Evolutionary conservation across 37 sponge, comb jelly and placozoan species (phyloP).

Genomic region (Geodia barretti): DNA sequence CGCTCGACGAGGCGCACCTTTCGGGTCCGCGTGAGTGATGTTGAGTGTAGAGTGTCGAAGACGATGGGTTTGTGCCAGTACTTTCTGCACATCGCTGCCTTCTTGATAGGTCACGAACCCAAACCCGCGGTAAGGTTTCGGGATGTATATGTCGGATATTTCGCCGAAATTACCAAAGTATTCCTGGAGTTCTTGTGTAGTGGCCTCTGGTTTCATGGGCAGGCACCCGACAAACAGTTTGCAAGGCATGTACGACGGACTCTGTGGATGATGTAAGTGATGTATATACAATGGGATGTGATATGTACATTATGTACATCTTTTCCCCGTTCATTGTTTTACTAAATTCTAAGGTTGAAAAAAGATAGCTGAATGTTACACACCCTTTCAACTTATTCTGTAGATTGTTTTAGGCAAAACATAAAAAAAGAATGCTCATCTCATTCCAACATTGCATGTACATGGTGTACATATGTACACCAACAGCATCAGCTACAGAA

Average conservation of each 20-base stretch:
- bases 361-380: too few relatives aligned
- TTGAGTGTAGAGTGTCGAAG: constrained; percentile 61
- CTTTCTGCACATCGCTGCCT: constrained; percentile 46
- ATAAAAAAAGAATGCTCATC: too few relatives aligned
- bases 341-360: too few relatives aligned
- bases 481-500: too few relatives aligned
- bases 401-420: too few relatives aligned
- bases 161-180: constrained; percentile 76
- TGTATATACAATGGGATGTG: too few relatives aligned
- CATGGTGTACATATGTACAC: background rate
- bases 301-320: too few relatives aligned
- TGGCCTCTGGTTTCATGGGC: constrained; percentile 51
- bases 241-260: constrained; percentile 48
- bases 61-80: constrained; percentile 45
- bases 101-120: constrained; percentile 81
- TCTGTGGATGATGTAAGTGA: constrained; percentile 24
- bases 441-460: too few relatives aligned
- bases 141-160: constrained; percentile 82
- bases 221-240: constrained; percentile 86
- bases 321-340: too few relatives aligned
- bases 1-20: constrained; percentile 12
- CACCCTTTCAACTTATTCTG: too few relatives aligned
- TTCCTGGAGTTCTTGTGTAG: constrained; percentile 45
- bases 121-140: constrained; percentile 83
- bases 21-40: constrained; percentile 71